Evolutionary conservation across 2,797 vertebrate species (phyloP).

Genomic region (Enteromius mattozi): DNA sequence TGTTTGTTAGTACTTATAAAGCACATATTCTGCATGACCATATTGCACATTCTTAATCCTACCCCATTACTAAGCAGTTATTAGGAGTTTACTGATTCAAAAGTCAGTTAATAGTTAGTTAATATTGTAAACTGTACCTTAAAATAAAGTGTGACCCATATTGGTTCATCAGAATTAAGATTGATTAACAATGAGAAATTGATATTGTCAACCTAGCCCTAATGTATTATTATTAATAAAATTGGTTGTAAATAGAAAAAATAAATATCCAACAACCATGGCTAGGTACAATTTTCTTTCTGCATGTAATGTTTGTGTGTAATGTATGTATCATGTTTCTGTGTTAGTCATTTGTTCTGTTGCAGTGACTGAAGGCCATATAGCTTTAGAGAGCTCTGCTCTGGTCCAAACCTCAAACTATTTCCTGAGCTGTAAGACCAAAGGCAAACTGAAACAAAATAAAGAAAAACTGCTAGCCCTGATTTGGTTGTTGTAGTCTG

Average conservation of each 20-base stretch:
- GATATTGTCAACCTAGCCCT: not conserved
- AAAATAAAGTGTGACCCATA: not conserved
- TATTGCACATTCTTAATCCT: too few relatives aligned
- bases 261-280: not conserved
- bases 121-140: not conserved
- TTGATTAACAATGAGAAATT: not conserved
- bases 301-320: conserved; percentile 6
- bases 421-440: conserved; percentile 48
- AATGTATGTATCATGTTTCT: conserved; percentile 6
- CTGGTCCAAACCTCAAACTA: conserved; percentile 46
- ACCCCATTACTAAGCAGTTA: not conserved
- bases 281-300: not conserved
- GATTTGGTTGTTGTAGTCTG: conserved; percentile 41
- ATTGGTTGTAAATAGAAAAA: not conserved
- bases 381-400: conserved; percentile 23
- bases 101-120: not conserved
- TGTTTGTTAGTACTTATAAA: too few relatives aligned
- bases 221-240: not conserved
- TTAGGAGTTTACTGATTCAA: not conserved
- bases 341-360: conserved; percentile 35
- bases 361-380: conserved; percentile 19
- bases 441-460: conserved; percentile 36
- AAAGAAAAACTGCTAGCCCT: conserved; percentile 39
- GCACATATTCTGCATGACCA: too few relatives aligned
- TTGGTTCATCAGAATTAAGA: not conserved